Evolutionary conservation across 2,888 invertebrate genomes (phyloP), one percentile per base, ranked within the genome.

Genomic region (Rotaria sp.): DNA sequence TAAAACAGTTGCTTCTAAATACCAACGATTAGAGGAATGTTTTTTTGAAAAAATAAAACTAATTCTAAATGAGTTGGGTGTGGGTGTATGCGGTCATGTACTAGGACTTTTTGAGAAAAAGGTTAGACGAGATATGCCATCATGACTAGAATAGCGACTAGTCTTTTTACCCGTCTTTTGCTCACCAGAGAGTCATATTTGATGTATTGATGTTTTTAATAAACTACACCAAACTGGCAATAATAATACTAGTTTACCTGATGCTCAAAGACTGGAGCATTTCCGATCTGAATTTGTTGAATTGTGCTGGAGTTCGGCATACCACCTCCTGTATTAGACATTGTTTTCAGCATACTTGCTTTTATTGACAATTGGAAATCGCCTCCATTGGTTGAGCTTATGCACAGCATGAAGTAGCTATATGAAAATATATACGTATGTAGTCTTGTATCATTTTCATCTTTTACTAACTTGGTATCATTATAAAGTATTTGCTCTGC

Each of bases 221-320:
- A 8, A 45, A 45, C 45, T 45, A 45, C 45, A 45, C 7, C 7
- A 45, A 45, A 45, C 45, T 11, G 11, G 45, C 45, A 11, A 48
- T 11, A 48, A 8, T 11, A 10, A 48, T 48, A n/a, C 2, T 52
- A 52, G 7, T 52, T 24, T 52, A 55, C 41, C 30, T 50, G 50
- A 35, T 48, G 84, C 84, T 86, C 86, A 26, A 38, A 24, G 11
- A 84, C 41, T 26, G 84, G 74, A n/a, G 84, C 41, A 48, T 50
- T 50, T 5, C 41, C 55, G 26, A 86, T 84, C 38, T 86, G 84
- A 41, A 86, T 86, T 41, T 84, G 30, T 86, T 86, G 86, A 38
- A 84, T 48, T 84, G 30, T 84, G 35, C 84, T 86, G 86, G 24
- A 84, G 18, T 74, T 84, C 86, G 84, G 57, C 52, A 50, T 15